Base-by-base conservation (phyloP, 2,113 vertebrate species). In the Peromyscus californicus region DNA sequence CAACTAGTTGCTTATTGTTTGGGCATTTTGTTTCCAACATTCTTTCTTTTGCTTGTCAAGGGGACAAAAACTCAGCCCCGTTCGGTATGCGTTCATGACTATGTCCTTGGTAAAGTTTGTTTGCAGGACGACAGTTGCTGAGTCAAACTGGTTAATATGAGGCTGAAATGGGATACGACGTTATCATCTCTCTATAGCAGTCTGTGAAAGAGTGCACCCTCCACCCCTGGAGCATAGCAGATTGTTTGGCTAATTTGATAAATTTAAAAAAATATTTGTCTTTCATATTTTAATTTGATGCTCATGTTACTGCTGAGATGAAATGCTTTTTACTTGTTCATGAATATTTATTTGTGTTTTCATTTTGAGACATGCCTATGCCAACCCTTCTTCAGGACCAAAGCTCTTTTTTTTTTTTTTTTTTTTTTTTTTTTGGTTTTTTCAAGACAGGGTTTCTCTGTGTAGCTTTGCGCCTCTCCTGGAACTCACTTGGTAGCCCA, bases 1-100 rank as follows among this genome's bases (percentile, higher is more conserved):
- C 89, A 95, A 59, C 57, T 70, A 22, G 69, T 85, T 63, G 80
- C 29, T 94, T 89, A 78, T 19, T 78, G 54, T 83, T 22, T 36
- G 29, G 88, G 22, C 61, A 57, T 90, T 95, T 93, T 87, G 7
- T 90, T 92, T 87, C 21, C 48, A 90, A 39, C 15, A 84, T 95
- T 91, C 79, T 51, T 80, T 72, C n/a, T 95, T 74, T 92, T 61
- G 74, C 13, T 31, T 61, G 13, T 85, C 31, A 76, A 36, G 21
- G 22, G 59, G 45, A 90, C 39, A 87, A 95, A 97, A 94, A 59
- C 45, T 72, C 9, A 72, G 6, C 15, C 42, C 48, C 24, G 42
- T 39, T 82, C 89, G 72, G 57, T 21, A 45, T 51, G 82, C 39
- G 39, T 63, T 33, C 87, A 72, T 90, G 84, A 87, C 87, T 57